Evolutionary conservation across 1,140 invertebrate genomes (phyloP).

Genomic region (Pseudomyrmex flavicornis): DNA sequence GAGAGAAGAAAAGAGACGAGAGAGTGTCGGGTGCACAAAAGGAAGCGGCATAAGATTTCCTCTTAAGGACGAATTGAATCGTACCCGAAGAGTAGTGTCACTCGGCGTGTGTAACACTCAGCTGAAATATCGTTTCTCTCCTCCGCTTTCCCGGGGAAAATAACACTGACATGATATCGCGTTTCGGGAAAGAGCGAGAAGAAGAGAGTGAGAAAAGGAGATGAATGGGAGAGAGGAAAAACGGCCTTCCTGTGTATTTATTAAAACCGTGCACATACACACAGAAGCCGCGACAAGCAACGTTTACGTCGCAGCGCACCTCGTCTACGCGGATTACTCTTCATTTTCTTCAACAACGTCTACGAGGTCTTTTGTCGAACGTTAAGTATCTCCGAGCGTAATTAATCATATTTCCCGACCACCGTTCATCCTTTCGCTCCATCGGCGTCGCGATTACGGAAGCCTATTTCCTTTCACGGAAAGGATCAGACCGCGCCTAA

Average conservation of each 20-base stretch:
- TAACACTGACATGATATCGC: neutral
- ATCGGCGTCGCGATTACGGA: slow-evolving; percentile 32
- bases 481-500: neutral
- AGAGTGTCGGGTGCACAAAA: slow-evolving; percentile 27
- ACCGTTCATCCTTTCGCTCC: neutral
- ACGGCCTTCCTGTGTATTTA: neutral
- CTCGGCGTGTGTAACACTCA: neutral
- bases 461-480: slow-evolving; percentile 36
- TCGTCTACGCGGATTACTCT: slow-evolving; percentile 43
- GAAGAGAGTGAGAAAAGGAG: neutral
- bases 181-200: neutral
- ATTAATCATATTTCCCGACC: slow-evolving; percentile 53
- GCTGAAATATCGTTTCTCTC: neutral
- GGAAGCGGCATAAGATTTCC: slow-evolving; percentile 14
- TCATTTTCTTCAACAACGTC: slow-evolving; percentile 31
- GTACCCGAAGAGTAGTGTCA: neutral
- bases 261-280: neutral
- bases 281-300: neutral
- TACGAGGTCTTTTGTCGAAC: slow-evolving; percentile 32
- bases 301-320: neutral
- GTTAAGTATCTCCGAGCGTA: slow-evolving; percentile 54
- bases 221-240: neutral
- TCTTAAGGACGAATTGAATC: slow-evolving; percentile 14
- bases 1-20: too few relatives aligned
- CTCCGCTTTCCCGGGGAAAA: neutral